Conservation (phyloP, 92 coral and sea anemone species). For the Epizoanthus fatuus region DNA sequence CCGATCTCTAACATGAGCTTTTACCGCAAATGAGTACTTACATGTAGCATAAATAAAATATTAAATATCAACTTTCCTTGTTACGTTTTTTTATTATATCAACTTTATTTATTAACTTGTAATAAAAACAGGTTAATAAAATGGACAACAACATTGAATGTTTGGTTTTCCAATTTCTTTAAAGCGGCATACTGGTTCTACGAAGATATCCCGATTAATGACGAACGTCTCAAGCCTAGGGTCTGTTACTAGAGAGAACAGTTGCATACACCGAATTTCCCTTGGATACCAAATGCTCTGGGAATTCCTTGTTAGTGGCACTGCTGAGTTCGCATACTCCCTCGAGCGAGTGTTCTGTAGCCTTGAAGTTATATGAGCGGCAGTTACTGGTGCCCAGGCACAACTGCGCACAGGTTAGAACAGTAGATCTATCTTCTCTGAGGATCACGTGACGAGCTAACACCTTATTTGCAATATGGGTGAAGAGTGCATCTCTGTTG, state of each 20-base stretch:
- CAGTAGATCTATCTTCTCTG: neutral
- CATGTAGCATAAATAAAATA: too few species aligned
- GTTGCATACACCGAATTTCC: neutral
- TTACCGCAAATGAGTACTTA: too few species aligned
- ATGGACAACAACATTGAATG: too few species aligned
- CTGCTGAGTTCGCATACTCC: conserved; percentile 2
- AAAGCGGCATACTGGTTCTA: too few species aligned
- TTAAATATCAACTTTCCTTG: too few species aligned
- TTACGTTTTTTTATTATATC: neutral
- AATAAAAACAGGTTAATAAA: too few species aligned
- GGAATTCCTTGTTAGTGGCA: neutral
- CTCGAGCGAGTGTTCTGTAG: too few species aligned
- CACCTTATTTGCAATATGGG: neutral
- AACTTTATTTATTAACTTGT: neutral
- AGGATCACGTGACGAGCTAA: conserved; percentile 1
- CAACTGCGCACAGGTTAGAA: neutral
- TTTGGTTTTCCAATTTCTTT: too few species aligned
- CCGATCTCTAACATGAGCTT: too few species aligned
- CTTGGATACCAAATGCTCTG: neutral
- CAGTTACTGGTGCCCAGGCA: conserved; percentile 1
- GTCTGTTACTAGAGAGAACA: neutral
- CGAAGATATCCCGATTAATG: too few species aligned
- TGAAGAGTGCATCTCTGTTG: conserved; percentile 11
- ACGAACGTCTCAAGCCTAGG: too few species aligned
- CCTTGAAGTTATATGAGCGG: conserved; percentile 5